Percentiles rank a stretch among this genome's conserved stretches.
These are phyloP conservation scores for Agrochola macilenta DNA, from an alignment of 2,888 invertebrate genomes.

Conservation along the genomic window DNA sequence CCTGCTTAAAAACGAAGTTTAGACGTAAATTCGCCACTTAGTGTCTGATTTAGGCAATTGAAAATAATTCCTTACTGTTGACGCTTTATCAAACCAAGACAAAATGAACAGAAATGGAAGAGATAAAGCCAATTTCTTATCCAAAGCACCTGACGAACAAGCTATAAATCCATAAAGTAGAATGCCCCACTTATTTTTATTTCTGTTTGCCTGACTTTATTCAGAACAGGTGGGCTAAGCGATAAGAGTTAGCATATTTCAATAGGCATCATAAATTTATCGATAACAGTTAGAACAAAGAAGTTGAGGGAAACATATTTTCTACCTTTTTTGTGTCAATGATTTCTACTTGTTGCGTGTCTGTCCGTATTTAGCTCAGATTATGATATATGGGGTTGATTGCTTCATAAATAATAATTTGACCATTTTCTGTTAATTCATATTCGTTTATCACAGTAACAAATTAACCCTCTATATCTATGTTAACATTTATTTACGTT, in stretches of 20 bases:
- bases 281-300: slow-evolving; percentile 60
- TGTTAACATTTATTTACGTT: slow-evolving; percentile 45
- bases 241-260: slow-evolving; percentile 57
- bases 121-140: slow-evolving; percentile 32
- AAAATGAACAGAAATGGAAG: neutral
- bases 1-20: slow-evolving; percentile 2
- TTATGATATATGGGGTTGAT: slow-evolving; percentile 51
- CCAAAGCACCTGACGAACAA: slow-evolving; percentile 9
- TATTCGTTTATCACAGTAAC: neutral
- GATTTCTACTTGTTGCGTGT: slow-evolving; percentile 46
- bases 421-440: neutral
- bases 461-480: slow-evolving; percentile 51
- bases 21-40: neutral
- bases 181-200: slow-evolving; percentile 24
- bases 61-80: neutral
- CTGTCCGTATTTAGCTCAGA: slow-evolving; percentile 41
- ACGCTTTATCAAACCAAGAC: slow-evolving; percentile 13
- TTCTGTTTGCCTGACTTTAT: slow-evolving; percentile 53
- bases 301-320: slow-evolving; percentile 41
- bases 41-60: neutral
- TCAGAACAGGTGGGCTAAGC: slow-evolving; percentile 66
- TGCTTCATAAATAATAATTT: slow-evolving; percentile 5
- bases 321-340: slow-evolving; percentile 40
- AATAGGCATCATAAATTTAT: slow-evolving; percentile 55
- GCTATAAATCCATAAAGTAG: slow-evolving; percentile 9